These are phyloP conservation scores for Physeter macrocephalus DNA, from an alignment of 2,113 vertebrate species.

Conservation along the genomic window DNA sequence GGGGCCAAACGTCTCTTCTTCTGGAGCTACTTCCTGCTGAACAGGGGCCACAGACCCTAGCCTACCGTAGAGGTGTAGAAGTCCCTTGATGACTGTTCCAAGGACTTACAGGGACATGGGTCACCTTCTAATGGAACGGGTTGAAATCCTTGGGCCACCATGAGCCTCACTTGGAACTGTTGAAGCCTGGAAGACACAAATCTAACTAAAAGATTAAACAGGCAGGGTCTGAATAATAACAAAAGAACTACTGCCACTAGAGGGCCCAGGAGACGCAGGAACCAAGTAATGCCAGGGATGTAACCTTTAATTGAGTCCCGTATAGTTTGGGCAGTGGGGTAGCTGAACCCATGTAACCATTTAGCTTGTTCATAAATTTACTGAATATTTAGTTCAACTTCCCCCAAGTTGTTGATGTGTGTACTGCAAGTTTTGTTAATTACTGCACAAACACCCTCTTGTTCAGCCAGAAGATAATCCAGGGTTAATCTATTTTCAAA, in stretches of 20 bases:
- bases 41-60: background rate
- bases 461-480: background rate
- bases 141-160: background rate
- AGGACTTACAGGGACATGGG: background rate
- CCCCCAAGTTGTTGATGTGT: background rate
- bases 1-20: background rate
- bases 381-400: background rate
- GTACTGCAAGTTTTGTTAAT: background rate
- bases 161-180: background rate
- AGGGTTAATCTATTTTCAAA: background rate
- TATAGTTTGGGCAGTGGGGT: background rate
- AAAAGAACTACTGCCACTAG: background rate
- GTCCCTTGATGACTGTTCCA: background rate
- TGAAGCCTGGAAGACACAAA: background rate
- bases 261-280: background rate
- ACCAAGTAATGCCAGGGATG: background rate
- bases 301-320: background rate
- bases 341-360: background rate
- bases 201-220: background rate
- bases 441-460: background rate
- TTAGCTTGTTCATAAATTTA: background rate
- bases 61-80: background rate
- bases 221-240: background rate
- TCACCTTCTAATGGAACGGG: background rate
- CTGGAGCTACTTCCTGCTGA: background rate